A percentile compares a stretch with the other conserved stretches of the same genome.
phyloP scores from a whole-genome alignment of 2,888 invertebrate genomes.

The Drosophila robusta region DNA sequence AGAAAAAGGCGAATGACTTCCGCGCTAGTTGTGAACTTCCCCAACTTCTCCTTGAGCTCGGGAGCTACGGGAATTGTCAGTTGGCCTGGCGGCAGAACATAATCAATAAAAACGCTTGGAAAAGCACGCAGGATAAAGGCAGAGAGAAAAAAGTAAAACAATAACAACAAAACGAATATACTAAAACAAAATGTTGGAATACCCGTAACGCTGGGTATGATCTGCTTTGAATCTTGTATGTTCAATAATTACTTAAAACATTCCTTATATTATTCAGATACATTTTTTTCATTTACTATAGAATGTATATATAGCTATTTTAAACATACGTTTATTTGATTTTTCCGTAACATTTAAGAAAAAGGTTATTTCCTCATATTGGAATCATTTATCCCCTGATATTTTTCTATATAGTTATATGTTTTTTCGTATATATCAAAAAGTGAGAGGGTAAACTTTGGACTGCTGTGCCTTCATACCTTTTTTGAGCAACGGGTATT shows the following conservation, averaged over 20 bases:
- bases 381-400: too few relatives aligned
- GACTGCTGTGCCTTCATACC: too few relatives aligned
- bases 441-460: too few relatives aligned
- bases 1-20: slow-evolving; percentile 59
- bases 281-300: too few relatives aligned
- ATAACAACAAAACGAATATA: slow-evolving; percentile 20
- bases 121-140: slow-evolving; percentile 59
- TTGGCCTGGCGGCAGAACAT: slow-evolving; percentile 47
- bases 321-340: too few relatives aligned
- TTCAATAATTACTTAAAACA: too few relatives aligned
- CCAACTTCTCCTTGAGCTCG: slow-evolving; percentile 21
- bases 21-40: slow-evolving; percentile 33
- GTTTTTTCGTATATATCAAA: too few relatives aligned
- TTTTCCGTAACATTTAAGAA: too few relatives aligned
- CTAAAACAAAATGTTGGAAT: slow-evolving; percentile 31
- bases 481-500: neutral
- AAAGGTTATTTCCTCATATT: too few relatives aligned
- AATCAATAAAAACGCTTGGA: slow-evolving; percentile 72
- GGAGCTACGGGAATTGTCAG: slow-evolving; percentile 44
- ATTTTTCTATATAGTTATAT: too few relatives aligned
- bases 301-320: too few relatives aligned
- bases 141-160: slow-evolving; percentile 12
- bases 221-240: neutral
- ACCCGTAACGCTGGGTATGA: slow-evolving; percentile 22
- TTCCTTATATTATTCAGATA: too few relatives aligned